Percentiles rank a stretch among this genome's conserved stretches.
Conservation (phyloP, 2,113 vertebrate species). For the Rhabdomys dilectus region DNA sequence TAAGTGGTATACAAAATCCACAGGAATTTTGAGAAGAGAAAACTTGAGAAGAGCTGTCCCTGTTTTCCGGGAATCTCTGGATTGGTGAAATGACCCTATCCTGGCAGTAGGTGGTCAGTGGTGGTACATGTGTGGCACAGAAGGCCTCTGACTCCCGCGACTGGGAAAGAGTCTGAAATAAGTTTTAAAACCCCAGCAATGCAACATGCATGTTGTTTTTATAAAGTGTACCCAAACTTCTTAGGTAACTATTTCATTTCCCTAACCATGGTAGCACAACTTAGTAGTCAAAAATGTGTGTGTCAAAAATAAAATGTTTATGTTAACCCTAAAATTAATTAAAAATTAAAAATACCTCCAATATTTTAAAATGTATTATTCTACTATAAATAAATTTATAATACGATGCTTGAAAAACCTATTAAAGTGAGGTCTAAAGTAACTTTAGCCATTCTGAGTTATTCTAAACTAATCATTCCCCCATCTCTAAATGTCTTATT, state of each 20-base stretch:
- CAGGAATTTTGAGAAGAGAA: background rate
- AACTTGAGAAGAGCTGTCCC: background rate
- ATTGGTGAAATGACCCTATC: background rate
- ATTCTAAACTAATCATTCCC: slow-evolving; percentile 43
- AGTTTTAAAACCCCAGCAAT: background rate
- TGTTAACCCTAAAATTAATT: background rate
- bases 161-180: slow-evolving; percentile 7
- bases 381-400: slow-evolving; percentile 44
- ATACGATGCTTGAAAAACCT: slow-evolving; percentile 54
- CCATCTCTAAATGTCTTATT: slow-evolving; percentile 33
- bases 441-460: slow-evolving; percentile 53
- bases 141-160: background rate
- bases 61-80: background rate
- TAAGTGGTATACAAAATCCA: background rate
- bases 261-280: background rate
- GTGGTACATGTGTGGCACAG: background rate
- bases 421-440: slow-evolving; percentile 35
- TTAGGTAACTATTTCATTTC: slow-evolving; percentile 41
- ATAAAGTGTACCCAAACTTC: slow-evolving; percentile 37
- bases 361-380: slow-evolving; percentile 53
- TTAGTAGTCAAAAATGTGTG: slow-evolving; percentile 18
- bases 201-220: slow-evolving; percentile 11
- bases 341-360: slow-evolving; percentile 16
- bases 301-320: background rate
- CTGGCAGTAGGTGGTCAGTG: background rate